These are phyloP conservation scores for Drosophila infuscata DNA, from an alignment of 2,888 invertebrate species.

Conservation along the genomic window DNA sequence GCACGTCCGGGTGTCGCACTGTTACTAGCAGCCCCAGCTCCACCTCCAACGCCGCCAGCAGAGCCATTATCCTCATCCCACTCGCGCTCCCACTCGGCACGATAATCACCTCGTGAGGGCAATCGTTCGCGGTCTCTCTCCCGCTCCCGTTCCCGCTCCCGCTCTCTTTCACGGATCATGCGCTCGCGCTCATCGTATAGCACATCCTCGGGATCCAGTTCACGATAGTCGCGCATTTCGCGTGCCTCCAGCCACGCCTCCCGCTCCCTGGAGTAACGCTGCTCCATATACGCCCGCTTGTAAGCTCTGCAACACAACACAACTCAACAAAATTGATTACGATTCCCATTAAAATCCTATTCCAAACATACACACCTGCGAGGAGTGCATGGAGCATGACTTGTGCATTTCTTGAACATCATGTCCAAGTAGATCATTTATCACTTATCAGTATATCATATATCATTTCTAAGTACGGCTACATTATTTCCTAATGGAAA, in stretches of 20 bases:
- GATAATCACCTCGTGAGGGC: conserved; percentile 77
- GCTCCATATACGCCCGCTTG: conserved; percentile 82
- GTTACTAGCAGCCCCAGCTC: conserved; percentile 33
- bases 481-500: no score
- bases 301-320: conserved; percentile 67
- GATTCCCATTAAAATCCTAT: not conserved
- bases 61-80: conserved; percentile 70
- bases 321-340: conserved; percentile 1
- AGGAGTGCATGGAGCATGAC: no score
- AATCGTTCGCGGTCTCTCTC: conserved; percentile 71
- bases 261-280: conserved; percentile 76
- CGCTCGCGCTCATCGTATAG: conserved; percentile 80
- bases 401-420: no score
- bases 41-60: conserved; percentile 27
- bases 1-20: conserved; percentile 68
- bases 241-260: conserved; percentile 77
- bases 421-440: no score
- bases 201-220: conserved; percentile 69
- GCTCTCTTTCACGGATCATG: conserved; percentile 64
- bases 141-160: conserved; percentile 72
- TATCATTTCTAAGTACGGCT: no score
- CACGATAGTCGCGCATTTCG: conserved; percentile 73
- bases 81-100: conserved; percentile 81
- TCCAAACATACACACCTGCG: not conserved
- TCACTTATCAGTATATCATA: no score